phyloP scores from a whole-genome alignment of 2,888 invertebrate genomes.

The Malacosoma neustria region DNA sequence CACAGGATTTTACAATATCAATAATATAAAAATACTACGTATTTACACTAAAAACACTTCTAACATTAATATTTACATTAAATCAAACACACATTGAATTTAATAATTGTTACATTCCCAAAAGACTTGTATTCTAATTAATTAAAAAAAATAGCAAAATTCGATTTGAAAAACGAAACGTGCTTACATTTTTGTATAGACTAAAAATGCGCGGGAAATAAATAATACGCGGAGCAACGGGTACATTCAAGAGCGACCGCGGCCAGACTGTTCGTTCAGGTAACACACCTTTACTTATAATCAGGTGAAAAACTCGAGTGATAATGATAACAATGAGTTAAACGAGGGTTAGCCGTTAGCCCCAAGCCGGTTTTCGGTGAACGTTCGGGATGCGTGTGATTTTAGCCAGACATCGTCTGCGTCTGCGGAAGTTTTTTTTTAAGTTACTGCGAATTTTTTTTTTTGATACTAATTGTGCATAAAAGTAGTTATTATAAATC shows the following conservation, averaged over 20 bases:
- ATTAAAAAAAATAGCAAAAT: constrained; percentile 16
- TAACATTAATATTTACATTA: constrained; percentile 23
- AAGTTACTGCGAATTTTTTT: too few species aligned
- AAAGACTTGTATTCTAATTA: constrained; percentile 17
- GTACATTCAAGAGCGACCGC: constrained; percentile 33
- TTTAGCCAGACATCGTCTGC: constrained; percentile 10
- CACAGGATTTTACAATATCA: constrained; percentile 58
- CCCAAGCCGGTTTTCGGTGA: constrained; percentile 39
- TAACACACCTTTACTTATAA: constrained; percentile 35
- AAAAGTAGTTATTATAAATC: too few species aligned
- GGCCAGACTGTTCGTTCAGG: constrained; percentile 36
- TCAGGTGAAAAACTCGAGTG: constrained; percentile 55
- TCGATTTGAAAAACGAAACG: too few species aligned
- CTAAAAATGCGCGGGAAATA: neutral
- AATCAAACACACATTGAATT: constrained; percentile 31
- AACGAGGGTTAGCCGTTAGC: constrained; percentile 10
- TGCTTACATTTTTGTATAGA: constrained; percentile 32
- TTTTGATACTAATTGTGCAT: too few species aligned
- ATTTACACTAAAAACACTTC: constrained; percentile 17
- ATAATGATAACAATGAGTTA: constrained; percentile 40
- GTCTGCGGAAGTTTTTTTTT: neutral
- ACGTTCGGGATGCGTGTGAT: constrained; percentile 24
- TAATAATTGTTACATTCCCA: constrained; percentile 23
- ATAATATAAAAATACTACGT: constrained; percentile 25
- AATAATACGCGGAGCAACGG: constrained; percentile 17